Base-by-base conservation (phyloP, 1,140 invertebrate genomes). In the Bombus terrestris region DNA sequence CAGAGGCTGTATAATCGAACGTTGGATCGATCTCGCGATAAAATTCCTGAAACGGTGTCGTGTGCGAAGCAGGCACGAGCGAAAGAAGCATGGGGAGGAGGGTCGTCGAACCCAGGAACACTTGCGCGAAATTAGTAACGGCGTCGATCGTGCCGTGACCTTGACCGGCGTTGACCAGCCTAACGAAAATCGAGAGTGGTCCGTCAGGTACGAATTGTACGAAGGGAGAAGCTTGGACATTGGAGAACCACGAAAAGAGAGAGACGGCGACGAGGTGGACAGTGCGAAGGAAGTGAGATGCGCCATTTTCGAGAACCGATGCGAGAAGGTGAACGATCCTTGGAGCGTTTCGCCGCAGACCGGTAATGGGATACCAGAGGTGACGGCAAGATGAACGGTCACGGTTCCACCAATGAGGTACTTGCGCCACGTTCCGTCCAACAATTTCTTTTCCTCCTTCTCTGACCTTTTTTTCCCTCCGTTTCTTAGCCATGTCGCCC, bases 341-440 rank as follows among this genome's bases (percentile, higher is more conserved):
- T 86, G 84, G 90, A 87, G 80, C 85, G 85, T 88, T 92, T 91
- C 89, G 87, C 87, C 90, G 88, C 87, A 88, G 88, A 91, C 87
- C 90, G 89, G 93, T 93, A 93, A 94, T 94, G 93, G 91, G 92
- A 92, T 92, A 92, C 88, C 91, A 88, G 89, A 93, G 92, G 92
- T 93, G 92, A 93, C 92, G 92, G 88, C 93, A 94, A 94, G 91
- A 94, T 94, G 94, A 95, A 95, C 92, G 93, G 93, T 93, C 93
- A 94, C 91, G 89, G 92, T 86, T 93, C 92, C 87, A 90, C 90
- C 88, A 92, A 69, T 89, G 93, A 94, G 93, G 94, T 94, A 94
- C 85, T 89, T 74, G 74, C 82, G 72, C 84, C 83, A 68, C 78
- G 81, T 85, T 87, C 83, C 81, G 62, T 80, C 39, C 64, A 69